Percentiles rank a stretch among this genome's conserved stretches.
These are phyloP conservation scores for Drosophila tsacasi DNA, from an alignment of 1,140 invertebrate species.

Conservation along the genomic window DNA sequence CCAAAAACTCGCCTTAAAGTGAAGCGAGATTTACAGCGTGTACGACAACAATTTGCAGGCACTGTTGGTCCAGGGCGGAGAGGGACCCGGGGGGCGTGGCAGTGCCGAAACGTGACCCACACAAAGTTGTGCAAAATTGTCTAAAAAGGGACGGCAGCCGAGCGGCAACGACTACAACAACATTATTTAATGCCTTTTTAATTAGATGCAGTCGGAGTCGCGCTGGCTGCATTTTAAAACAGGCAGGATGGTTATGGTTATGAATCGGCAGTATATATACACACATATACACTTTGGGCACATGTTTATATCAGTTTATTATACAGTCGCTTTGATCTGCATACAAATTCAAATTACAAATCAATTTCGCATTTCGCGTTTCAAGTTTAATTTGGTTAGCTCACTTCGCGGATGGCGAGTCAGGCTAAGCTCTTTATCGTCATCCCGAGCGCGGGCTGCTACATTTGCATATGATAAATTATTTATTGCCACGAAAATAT, in stretches of 20 bases:
- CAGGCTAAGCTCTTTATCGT: conserved; percentile 36
- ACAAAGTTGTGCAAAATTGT: conserved; percentile 75
- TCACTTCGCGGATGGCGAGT: conserved; percentile 51
- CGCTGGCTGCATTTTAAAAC: conserved; percentile 73
- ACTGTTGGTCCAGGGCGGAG: conserved; percentile 39
- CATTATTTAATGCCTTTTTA: conserved; percentile 78
- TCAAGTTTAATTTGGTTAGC: conserved; percentile 77
- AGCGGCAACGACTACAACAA: conserved; percentile 43
- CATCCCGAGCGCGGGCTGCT: conserved; percentile 39
- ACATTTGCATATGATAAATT: conserved; percentile 82
- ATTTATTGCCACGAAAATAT: conserved; percentile 83
- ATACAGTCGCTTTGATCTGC: conserved; percentile 72
- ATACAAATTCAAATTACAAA: conserved; percentile 83
- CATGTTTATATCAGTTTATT: conserved; percentile 31
- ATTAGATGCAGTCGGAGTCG: conserved; percentile 72
- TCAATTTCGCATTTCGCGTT: conserved; percentile 77
- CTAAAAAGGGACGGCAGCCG: conserved; percentile 39
- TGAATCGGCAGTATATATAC: conserved; percentile 23
- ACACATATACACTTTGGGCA: conserved; percentile 32
- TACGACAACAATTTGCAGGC: conserved; percentile 77
- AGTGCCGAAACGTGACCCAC: conserved; percentile 74
- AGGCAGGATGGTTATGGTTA: conserved; percentile 20
- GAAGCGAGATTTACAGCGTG: conserved; percentile 79
- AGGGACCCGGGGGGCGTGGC: conserved; percentile 18
- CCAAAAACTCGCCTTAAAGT: conserved; percentile 62